Evolutionary conservation across 2,797 vertebrate genomes (phyloP).

Genomic region (Synanceia verrucosa): DNA sequence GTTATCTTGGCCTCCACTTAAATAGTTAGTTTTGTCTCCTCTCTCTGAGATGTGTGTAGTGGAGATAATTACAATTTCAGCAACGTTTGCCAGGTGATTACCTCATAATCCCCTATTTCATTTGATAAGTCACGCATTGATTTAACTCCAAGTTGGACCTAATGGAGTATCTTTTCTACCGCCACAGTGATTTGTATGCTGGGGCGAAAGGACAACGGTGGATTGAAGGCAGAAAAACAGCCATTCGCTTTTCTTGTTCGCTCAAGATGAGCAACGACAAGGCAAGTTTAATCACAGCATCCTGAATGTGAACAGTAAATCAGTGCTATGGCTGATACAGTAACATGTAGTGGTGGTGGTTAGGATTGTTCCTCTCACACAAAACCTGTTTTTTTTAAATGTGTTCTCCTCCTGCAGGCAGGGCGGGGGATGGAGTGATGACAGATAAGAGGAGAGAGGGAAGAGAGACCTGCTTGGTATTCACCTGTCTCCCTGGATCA

Average conservation of each 20-base stretch:
- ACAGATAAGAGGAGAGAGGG: constrained; percentile 60
- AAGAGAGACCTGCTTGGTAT: constrained; percentile 79
- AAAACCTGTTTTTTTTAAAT: constrained; percentile 40
- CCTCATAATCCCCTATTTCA: constrained; percentile 85
- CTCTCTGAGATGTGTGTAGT: constrained; percentile 68
- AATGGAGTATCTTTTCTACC: constrained; percentile 82
- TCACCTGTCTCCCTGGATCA: constrained; percentile 84
- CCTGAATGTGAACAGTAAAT: constrained; percentile 69
- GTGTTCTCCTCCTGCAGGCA: constrained; percentile 31
- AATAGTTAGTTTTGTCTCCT: constrained; percentile 78
- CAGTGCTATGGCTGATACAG: constrained; percentile 60
- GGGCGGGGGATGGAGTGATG: constrained; percentile 45
- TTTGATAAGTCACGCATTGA: constrained; percentile 86
- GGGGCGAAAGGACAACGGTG: constrained; percentile 76
- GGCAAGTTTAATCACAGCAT: constrained; percentile 71
- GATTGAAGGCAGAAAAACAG: constrained; percentile 79
- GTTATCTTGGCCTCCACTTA: constrained; percentile 73
- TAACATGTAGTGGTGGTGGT: constrained; percentile 39
- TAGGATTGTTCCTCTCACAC: constrained; percentile 34
- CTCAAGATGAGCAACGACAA: constrained; percentile 65
- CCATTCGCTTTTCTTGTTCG: constrained; percentile 48
- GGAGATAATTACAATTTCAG: constrained; percentile 85
- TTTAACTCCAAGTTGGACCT: constrained; percentile 82
- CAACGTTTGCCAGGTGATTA: constrained; percentile 84
- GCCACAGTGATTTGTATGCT: constrained; percentile 80